phyloP scores from a whole-genome alignment of 2,113 vertebrate species.

The Hipposideros armiger region DNA sequence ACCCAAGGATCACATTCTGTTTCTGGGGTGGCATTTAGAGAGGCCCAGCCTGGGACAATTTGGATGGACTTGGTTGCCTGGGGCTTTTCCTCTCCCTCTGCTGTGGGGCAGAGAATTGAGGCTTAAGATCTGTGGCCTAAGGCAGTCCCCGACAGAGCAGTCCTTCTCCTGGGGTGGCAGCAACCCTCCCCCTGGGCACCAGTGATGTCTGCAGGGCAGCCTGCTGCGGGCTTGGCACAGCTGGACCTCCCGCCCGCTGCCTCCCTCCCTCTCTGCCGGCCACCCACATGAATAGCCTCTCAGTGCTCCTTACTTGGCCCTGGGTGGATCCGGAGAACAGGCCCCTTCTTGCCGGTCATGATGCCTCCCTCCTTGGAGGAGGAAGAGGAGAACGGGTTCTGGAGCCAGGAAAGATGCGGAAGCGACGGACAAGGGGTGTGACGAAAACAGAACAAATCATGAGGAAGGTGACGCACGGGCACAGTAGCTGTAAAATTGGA shows the following conservation, averaged over 20 bases:
- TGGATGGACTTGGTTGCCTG: not conserved
- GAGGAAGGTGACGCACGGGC: rapidly evolving
- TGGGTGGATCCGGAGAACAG: not conserved
- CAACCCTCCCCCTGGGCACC: not conserved
- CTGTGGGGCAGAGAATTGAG: not conserved
- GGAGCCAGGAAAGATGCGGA: not conserved
- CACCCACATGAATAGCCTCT: not conserved
- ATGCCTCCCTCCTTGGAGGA: not conserved
- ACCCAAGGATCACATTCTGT: not conserved
- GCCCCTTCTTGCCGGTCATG: not conserved
- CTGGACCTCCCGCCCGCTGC: too few relatives aligned
- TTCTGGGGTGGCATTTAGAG: not conserved
- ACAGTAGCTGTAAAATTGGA: too few relatives aligned
- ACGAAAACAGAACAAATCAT: not conserved
- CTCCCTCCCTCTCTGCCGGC: not conserved
- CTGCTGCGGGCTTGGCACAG: not conserved
- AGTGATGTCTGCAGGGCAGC: not conserved
- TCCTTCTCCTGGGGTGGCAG: not conserved
- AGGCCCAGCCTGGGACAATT: not conserved
- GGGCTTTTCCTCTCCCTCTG: not conserved
- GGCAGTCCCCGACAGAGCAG: not conserved
- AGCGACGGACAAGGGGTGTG: not conserved
- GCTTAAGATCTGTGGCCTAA: not conserved
- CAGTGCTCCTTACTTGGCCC: too few relatives aligned
- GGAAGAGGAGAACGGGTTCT: not conserved